A percentile compares a stretch with the other conserved stretches of the same genome.
These are phyloP conservation scores for Petrolisthes cinctipes DNA, from an alignment of 2,888 invertebrate genomes.

Conservation along the genomic window DNA sequence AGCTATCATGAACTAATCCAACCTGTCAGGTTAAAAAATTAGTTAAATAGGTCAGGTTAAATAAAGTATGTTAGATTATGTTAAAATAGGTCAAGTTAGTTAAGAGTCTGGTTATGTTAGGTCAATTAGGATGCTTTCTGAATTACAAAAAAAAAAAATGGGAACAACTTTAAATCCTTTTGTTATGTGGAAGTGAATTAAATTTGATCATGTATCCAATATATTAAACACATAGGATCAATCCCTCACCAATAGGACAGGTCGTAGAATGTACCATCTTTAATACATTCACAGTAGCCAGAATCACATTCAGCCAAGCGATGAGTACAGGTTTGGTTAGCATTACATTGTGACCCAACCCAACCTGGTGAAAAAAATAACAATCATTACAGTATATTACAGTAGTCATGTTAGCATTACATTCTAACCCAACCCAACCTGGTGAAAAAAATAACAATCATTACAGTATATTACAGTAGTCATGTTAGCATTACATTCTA, in stretches of 20 bases:
- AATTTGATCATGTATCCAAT: no score
- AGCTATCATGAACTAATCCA: no score
- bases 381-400: no score
- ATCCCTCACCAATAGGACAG: constrained; percentile 26
- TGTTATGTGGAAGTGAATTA: no score
- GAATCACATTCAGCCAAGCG: not conserved
- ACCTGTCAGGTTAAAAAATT: no score
- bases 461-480: no score
- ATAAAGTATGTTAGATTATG: no score
- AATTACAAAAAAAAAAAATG: no score
- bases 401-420: not conserved
- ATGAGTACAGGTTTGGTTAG: not conserved
- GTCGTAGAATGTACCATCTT: constrained; percentile 42
- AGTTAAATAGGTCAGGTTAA: not conserved
- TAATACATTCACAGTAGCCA: constrained; percentile 33
- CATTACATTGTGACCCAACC: constrained; percentile 33
- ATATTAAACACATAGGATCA: no score
- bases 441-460: not conserved
- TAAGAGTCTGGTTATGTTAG: no score
- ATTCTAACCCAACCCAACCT: constrained; percentile 41
- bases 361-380: constrained; percentile 23
- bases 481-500: constrained; percentile 3
- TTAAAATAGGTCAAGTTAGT: not conserved
- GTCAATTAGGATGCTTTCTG: no score
- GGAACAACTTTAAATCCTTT: no score